Evolutionary conservation across 2,113 vertebrate species (phyloP), one percentile per base, ranked within the genome.

Genomic region (Raja brachyura): DNA sequence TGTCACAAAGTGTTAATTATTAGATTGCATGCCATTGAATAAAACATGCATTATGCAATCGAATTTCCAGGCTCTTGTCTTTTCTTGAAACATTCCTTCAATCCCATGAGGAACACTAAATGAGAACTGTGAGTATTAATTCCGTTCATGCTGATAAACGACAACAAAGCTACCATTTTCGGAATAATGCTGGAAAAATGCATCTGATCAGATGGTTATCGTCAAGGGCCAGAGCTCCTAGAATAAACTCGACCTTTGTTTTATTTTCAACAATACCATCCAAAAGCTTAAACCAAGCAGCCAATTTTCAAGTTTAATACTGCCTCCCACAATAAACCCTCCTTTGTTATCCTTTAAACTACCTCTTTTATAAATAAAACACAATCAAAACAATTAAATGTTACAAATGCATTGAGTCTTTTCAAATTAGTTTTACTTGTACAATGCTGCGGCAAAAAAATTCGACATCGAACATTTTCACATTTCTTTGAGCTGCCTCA

Each of bases 281-380:
- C 18, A 14, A 90, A 90, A 90, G 54, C 25, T 86, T 86, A 61
- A 86, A 13, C 56, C 81, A 70, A 90, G 39, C 68, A 90, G 22
- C 18, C 61, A 68, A 39, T 90, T 90, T 70, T 90, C 18, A 0
- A 90, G 31, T 48, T 22, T 20, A 90, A 70, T 16, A 9, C 66
- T 90, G 63, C 39, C 25, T 18, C 63, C 88, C n/a, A 20, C 33
- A 73, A 25, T 68, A 90, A 66, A 70, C 63, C 70, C 18, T 70
- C 63, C 88, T 70, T 61, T 90, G 33, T 25, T 70, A 10, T 13
- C 7, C 66, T 39, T 92, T 73, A 25, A 73, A 92, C 22, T 90
- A 10, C 39, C 20, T 74, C 68, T 73, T 92, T 70, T 92, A 39
- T 25, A 39, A 11, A 22, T 48, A 48, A 7, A 88, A 25, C 63